These are phyloP conservation scores for Drosophila hydei DNA, from an alignment of 1,140 invertebrate species.

Conservation along the genomic window DNA sequence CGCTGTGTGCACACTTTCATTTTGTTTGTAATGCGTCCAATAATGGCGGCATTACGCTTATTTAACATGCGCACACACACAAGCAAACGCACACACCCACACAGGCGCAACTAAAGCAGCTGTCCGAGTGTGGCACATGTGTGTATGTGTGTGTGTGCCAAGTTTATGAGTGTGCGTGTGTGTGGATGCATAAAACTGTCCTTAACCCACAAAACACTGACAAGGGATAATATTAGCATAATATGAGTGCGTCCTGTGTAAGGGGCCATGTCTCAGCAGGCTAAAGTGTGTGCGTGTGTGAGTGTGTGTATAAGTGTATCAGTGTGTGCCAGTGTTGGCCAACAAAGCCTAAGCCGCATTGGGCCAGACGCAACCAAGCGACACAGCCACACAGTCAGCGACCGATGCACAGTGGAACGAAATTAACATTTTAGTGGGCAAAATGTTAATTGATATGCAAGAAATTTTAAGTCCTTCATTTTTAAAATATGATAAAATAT, in stretches of 20 bases:
- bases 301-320: conserved; percentile 14
- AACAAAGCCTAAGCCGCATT: conserved; percentile 64
- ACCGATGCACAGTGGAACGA: conserved; percentile 23
- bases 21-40: conserved; percentile 81
- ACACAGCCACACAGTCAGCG: conserved; percentile 20
- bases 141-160: conserved; percentile 34
- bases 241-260: conserved; percentile 51
- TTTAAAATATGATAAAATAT: no score
- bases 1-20: conserved; percentile 58
- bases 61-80: conserved; percentile 73
- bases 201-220: conserved; percentile 76
- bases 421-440: not conserved
- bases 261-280: conserved; percentile 20
- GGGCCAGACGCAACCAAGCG: conserved; percentile 48
- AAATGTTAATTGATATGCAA: not conserved
- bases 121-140: conserved; percentile 53
- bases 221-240: conserved; percentile 77
- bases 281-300: conserved; percentile 19
- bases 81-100: conserved; percentile 23
- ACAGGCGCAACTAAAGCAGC: conserved; percentile 46
- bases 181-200: conserved; percentile 72
- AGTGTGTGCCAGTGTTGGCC: conserved; percentile 38
- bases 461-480: no score
- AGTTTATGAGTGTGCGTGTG: conserved; percentile 21
- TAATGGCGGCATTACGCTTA: conserved; percentile 82